Evolutionary conservation across 2,888 invertebrate genomes (phyloP).

Genomic region (Amphipyra tragopoginis): DNA sequence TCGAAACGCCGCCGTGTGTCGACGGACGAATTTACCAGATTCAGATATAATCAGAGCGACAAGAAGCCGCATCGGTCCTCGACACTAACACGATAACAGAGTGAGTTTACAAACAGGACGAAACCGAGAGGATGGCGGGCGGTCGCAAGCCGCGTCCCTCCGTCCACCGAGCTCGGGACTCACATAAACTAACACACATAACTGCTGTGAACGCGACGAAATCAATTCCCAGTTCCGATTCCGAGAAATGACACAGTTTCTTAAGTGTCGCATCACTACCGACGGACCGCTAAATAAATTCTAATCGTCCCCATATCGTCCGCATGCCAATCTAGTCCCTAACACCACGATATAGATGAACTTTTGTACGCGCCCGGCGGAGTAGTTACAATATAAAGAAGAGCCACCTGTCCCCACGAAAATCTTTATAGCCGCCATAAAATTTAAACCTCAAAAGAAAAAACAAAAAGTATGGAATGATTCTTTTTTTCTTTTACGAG

Average conservation of each 20-base stretch:
- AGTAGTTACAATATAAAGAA: conserved; percentile 87
- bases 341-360: conserved; percentile 75
- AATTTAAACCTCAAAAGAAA: conserved; percentile 88
- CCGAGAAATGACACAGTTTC: conserved; percentile 89
- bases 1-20: conserved; percentile 79
- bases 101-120: conserved; percentile 77
- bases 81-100: conserved; percentile 82
- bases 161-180: conserved; percentile 56
- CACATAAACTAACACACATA: conserved; percentile 86
- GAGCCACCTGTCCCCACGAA: conserved; percentile 90
- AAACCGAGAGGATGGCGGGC: conserved; percentile 61
- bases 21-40: conserved; percentile 82
- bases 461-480: conserved; percentile 82
- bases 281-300: conserved; percentile 88
- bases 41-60: conserved; percentile 85
- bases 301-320: conserved; percentile 73
- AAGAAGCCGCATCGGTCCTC: conserved; percentile 79
- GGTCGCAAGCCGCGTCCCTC: conserved; percentile 50
- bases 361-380: conserved; percentile 72
- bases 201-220: conserved; percentile 87
- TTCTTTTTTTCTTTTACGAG: conserved; percentile 80
- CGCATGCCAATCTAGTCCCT: conserved; percentile 84
- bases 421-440: conserved; percentile 89
- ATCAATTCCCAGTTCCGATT: conserved; percentile 89
- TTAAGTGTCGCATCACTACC: conserved; percentile 89